These are phyloP conservation scores for Heterodera filipjevi DNA, from an alignment of 2,888 invertebrate genomes.

Conservation along the genomic window DNA sequence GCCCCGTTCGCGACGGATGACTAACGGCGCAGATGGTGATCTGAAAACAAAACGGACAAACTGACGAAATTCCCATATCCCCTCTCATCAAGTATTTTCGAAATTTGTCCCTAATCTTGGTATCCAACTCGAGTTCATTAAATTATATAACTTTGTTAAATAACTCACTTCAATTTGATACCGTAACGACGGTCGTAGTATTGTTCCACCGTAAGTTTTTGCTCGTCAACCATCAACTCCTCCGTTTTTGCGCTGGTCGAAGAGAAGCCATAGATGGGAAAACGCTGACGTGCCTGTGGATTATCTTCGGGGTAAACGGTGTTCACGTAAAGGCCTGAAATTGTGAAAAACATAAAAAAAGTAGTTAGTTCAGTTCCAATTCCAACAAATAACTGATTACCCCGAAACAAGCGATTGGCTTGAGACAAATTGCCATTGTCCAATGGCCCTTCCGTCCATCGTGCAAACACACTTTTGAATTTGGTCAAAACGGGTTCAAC, in stretches of 20 bases:
- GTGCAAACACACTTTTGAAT: neutral
- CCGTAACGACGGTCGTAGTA: neutral
- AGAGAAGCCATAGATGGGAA: constrained; percentile 8
- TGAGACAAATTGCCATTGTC: neutral
- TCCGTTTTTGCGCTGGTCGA: neutral
- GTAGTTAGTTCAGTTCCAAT: neutral
- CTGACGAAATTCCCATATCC: no score
- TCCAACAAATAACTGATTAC: neutral
- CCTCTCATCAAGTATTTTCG: neutral
- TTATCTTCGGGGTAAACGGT: neutral
- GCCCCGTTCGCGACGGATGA: neutral
- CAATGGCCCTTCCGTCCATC: neutral
- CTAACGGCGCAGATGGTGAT: neutral
- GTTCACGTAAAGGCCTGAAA: constrained; percentile 5
- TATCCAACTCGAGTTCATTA: neutral
- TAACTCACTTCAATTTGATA: neutral
- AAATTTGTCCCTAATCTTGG: neutral
- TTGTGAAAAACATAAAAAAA: neutral
- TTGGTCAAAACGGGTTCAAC: constrained; percentile 10
- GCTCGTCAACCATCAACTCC: neutral
- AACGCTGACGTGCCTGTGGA: neutral
- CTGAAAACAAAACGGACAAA: neutral
- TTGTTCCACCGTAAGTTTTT: neutral
- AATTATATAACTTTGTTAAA: neutral
- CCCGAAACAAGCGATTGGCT: neutral